Evolutionary conservation across 2,888 invertebrate genomes (phyloP), one percentile per base, ranked within the genome.

Genomic region (Pristionchus japonicus): DNA sequence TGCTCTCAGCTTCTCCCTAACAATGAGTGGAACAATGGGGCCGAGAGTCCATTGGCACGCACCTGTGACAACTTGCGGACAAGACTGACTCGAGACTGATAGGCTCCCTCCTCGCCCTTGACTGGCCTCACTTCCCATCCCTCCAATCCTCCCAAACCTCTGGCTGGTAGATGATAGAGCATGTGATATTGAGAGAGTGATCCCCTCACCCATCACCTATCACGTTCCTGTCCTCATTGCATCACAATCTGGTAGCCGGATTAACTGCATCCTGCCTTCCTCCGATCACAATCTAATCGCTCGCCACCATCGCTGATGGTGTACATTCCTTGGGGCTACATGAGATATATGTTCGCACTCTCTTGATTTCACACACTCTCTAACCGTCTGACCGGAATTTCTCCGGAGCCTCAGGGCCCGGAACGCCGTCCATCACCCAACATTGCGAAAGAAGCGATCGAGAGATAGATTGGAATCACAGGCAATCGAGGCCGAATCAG

Each of bases 171-270:
- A 23, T 52, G 52, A 52, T 52, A 52, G 52, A 52, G 3, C 52
- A 52, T 1, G 52, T 17, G 52, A 23, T 3, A 52, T 52, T 23
- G 52, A 52, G 52, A 52, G 52, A 52, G 52, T 1, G 64, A 27
- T 13, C 64, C 27, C 64, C n/a, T 13, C n/a, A 31, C 31, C 64
- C 64, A 67, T 67, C 67, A 67, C 67, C 34, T 67, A 34, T 67
- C 34, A 34, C 67, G 31, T 11, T 67, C 23, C 34, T 34, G 31
- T 13, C 15, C 31, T 31, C 64, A 70, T 70, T 70, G 70, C 70
- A 70, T 70, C 34, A 70, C 31, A n/a, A 70, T 43, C 77, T 77
- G 77, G 77, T 77, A 77, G 74, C 31, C 11, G 77, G 43, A 77
- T 77, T 77, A 77, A 17, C 31, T 40, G 9, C 9, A n/a, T 47